phyloP scores from a whole-genome alignment of 2,797 vertebrate species.

The Prionace glauca region DNA sequence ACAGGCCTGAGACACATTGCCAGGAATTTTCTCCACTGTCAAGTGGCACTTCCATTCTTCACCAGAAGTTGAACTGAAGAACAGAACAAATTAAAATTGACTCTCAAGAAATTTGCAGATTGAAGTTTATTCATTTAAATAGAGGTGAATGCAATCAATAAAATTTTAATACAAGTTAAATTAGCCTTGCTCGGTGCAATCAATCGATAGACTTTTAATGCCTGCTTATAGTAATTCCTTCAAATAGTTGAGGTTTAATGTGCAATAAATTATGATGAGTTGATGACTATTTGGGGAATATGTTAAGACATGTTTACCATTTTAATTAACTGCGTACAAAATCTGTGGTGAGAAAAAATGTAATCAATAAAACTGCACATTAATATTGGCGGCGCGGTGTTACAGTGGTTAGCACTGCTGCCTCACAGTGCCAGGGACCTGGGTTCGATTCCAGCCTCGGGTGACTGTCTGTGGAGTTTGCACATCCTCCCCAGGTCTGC shows the following conservation, averaged over 20 bases:
- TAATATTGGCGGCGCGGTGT: background rate
- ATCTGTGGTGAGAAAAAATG: background rate
- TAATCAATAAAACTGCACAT: background rate
- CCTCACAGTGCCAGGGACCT: no score
- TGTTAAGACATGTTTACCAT: background rate
- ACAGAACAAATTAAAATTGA: background rate
- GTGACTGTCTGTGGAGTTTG: no score
- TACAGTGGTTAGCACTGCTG: no score
- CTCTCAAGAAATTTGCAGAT: background rate
- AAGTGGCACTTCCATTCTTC: background rate
- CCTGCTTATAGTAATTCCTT: conserved; percentile 14
- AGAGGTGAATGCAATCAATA: conserved; percentile 31
- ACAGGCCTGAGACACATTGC: background rate
- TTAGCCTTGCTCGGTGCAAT: background rate
- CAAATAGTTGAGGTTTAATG: background rate
- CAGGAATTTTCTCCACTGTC: background rate
- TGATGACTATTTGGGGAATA: conserved; percentile 9
- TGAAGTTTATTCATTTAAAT: conserved; percentile 3
- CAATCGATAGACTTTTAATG: conserved; percentile 30
- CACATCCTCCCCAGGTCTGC: no score
- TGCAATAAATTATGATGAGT: background rate
- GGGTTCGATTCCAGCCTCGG: no score
- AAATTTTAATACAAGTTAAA: conserved; percentile 14
- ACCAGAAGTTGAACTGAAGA: background rate
- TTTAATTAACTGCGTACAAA: background rate